Percentiles rank a stretch among this genome's conserved stretches.
Evolutionary conservation across 2,888 invertebrate genomes (phyloP).

Genomic region (Drosophila mulleri): DNA sequence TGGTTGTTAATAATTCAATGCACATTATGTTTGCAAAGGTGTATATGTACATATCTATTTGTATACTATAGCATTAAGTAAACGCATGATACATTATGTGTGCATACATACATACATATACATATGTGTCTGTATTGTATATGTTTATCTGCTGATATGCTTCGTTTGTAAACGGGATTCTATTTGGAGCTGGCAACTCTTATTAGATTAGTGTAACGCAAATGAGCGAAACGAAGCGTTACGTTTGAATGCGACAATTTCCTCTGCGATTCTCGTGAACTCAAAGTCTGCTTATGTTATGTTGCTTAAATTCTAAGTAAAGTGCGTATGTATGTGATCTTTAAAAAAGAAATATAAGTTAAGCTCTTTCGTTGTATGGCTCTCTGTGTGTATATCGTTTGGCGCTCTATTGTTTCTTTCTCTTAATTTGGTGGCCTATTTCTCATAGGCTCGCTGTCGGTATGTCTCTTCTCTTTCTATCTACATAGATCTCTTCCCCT

Average conservation of each 20-base stretch:
- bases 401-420: neutral
- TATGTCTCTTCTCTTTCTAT: neutral
- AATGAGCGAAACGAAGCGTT: too few relatives aligned
- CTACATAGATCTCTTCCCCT: neutral
- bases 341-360: neutral
- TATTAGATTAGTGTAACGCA: neutral
- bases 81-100: neutral
- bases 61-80: neutral
- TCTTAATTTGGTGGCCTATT: neutral
- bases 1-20: neutral
- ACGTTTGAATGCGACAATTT: neutral
- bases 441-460: neutral
- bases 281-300: neutral
- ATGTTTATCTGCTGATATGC: neutral
- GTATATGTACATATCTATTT: neutral
- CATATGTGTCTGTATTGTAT: too few relatives aligned
- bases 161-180: neutral
- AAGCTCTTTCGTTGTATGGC: neutral
- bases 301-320: neutral
- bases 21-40: neutral
- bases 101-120: neutral
- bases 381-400: neutral
- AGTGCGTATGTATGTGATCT: neutral
- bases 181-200: neutral
- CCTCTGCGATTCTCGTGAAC: neutral